phyloP scores from a whole-genome alignment of 2,113 vertebrate genomes.

The Dicrurus megarhynchus region DNA sequence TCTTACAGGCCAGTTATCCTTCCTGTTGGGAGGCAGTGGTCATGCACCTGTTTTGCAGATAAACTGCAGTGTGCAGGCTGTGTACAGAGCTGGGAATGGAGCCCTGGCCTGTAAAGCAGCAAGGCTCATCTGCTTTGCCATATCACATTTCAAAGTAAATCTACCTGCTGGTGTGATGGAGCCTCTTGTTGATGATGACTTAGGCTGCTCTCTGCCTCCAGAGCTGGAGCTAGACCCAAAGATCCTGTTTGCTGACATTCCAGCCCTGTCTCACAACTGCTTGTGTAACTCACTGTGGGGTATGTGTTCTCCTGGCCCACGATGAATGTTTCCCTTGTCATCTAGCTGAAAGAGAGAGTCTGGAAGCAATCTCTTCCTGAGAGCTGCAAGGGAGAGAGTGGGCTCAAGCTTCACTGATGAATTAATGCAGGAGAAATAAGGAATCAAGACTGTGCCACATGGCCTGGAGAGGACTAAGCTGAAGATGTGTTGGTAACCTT shows the following conservation, averaged over 20 bases:
- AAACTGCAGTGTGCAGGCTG: neutral
- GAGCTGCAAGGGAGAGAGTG: neutral
- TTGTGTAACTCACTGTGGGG: neutral
- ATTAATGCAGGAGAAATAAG: neutral
- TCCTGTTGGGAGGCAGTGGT: neutral
- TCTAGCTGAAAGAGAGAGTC: neutral
- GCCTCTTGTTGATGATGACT: neutral
- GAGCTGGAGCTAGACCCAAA: neutral
- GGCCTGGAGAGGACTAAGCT: neutral
- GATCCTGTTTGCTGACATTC: slow-evolving; percentile 55
- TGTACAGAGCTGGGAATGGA: neutral
- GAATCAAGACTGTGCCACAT: neutral
- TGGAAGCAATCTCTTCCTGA: neutral
- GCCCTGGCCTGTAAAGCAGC: neutral
- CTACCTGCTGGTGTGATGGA: neutral
- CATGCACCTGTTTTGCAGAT: neutral
- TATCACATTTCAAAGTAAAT: neutral
- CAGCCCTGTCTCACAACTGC: neutral
- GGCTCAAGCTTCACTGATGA: neutral
- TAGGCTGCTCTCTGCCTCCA: neutral
- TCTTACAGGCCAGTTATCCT: neutral
- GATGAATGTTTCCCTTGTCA: neutral
- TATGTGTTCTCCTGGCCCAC: slow-evolving; percentile 2
- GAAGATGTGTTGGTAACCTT: neutral
- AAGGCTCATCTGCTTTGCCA: neutral